Evolutionary conservation across 1,140 invertebrate genomes (phyloP), one percentile per base, ranked within the genome.

Genomic region (Cydia splendana): DNA sequence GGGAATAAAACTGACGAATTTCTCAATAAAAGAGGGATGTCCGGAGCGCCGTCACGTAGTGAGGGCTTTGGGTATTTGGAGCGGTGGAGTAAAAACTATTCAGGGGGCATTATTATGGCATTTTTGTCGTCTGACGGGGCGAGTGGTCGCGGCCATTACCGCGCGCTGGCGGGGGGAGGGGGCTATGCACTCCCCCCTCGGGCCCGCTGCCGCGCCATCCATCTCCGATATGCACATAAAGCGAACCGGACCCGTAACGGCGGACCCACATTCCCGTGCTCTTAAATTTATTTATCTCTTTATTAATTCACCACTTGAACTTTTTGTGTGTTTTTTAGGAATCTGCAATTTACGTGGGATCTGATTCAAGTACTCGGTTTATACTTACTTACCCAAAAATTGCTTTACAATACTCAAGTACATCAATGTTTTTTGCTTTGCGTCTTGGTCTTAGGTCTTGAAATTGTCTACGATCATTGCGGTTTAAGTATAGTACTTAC

Each of bases 271-370:
- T 91, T 91, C 88, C 86, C 91, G 84, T 91, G 87, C 87, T 91
- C 89, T 91, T 90, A 88, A 91, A 92, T 92, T 91, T 92, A 92
- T 92, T 91, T 92, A 92, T 92, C 87, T 92, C 91, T 92, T 91
- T 92, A 92, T 92, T 92, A 92, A 92, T 92, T 90, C 91, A 87
- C 86, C 67, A 90, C 86, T 89, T 87, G 87, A 89, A 89, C 89
- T 88, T 87, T 88, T 86, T 82, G 79, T 82, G 79, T 78, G 74
- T 28, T 71, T 71, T 71, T 38, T 38, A 18, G 65, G 28, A 71
- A 71, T 38, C 30, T 30, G 34, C 34, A 18, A 20, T 18, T 38
- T 38, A 42, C 67, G 65, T 71, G 30, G 20, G 57, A 62, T 10
- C 20, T 62, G 57, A 24, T 6, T 4, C 51, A 24, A 53, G 53